These are phyloP conservation scores for Centruroides sculpturatus DNA, from an alignment of 1,140 invertebrate genomes.

Conservation along the genomic window DNA sequence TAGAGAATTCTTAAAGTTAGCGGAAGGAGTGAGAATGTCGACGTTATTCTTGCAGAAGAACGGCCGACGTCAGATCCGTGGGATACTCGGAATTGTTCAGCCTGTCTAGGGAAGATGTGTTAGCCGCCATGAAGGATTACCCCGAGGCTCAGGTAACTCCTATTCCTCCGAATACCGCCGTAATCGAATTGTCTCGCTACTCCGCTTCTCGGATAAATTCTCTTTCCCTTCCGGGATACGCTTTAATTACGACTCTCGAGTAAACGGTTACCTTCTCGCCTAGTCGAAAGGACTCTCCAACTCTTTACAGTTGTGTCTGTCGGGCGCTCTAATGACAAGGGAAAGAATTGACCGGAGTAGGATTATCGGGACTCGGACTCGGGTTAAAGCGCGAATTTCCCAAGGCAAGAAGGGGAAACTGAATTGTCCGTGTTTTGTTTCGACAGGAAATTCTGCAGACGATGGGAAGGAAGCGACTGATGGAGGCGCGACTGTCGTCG, in stretches of 20 bases:
- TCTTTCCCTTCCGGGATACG: neutral
- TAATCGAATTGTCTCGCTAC: neutral
- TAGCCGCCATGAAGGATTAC: slow-evolving; percentile 90
- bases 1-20: no score
- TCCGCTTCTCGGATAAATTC: neutral
- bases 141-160: slow-evolving; percentile 74
- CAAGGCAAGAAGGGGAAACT: no score
- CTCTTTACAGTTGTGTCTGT: no score
- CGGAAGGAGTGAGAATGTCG: no score
- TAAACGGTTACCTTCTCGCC: no score
- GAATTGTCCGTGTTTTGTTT: neutral
- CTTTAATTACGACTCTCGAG: no score
- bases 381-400: no score
- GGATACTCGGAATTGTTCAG: slow-evolving; percentile 93
- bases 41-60: slow-evolving; percentile 48
- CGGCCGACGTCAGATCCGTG: slow-evolving; percentile 87
- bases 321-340: no score
- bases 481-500: slow-evolving; percentile 49
- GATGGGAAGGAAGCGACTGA: slow-evolving; percentile 67
- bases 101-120: slow-evolving; percentile 81
- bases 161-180: neutral
- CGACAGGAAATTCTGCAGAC: slow-evolving; percentile 55
- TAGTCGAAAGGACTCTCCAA: no score
- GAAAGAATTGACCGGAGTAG: no score
- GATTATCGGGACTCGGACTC: no score